Evolutionary conservation across 23 tunicate genomes (phyloP).

Genomic region (Trididemnum nubilum): DNA sequence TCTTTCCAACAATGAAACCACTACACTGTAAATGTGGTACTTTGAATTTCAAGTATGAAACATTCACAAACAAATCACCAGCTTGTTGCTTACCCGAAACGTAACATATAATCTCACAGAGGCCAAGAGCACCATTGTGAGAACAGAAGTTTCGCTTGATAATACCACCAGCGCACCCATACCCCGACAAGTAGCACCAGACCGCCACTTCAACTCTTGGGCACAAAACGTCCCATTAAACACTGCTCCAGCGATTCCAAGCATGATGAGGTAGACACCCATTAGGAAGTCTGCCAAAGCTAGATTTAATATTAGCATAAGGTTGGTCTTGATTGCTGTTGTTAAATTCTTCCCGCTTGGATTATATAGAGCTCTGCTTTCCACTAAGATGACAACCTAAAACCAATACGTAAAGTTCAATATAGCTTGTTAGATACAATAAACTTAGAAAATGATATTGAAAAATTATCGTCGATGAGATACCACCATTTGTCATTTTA

Average conservation of each 20-base stretch:
- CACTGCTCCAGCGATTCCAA: constrained; percentile 32
- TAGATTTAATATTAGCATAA: constrained; percentile 39
- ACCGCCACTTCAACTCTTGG: constrained; percentile 24
- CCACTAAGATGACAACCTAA: not conserved
- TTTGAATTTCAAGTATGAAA: no score
- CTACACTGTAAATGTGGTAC: no score
- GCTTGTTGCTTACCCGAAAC: constrained; percentile 18
- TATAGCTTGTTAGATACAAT: not conserved
- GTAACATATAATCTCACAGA: constrained; percentile 24
- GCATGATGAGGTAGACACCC: constrained; percentile 46
- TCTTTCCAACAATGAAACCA: no score
- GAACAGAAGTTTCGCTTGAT: constrained; percentile 58
- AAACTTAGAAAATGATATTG: no score
- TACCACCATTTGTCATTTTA: no score
- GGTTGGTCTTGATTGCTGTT: constrained; percentile 28
- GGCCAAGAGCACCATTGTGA: constrained; percentile 38
- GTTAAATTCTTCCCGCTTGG: not conserved
- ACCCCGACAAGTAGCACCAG: constrained; percentile 15
- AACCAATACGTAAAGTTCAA: not conserved
- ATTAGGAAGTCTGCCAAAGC: constrained; percentile 59
- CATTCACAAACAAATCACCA: no score
- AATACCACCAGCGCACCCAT: constrained; percentile 63
- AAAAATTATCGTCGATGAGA: no score
- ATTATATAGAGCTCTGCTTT: not conserved
- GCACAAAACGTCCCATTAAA: constrained; percentile 42